phyloP scores from a whole-genome alignment of 2,113 vertebrate species.

The Vicugna pacos region DNA sequence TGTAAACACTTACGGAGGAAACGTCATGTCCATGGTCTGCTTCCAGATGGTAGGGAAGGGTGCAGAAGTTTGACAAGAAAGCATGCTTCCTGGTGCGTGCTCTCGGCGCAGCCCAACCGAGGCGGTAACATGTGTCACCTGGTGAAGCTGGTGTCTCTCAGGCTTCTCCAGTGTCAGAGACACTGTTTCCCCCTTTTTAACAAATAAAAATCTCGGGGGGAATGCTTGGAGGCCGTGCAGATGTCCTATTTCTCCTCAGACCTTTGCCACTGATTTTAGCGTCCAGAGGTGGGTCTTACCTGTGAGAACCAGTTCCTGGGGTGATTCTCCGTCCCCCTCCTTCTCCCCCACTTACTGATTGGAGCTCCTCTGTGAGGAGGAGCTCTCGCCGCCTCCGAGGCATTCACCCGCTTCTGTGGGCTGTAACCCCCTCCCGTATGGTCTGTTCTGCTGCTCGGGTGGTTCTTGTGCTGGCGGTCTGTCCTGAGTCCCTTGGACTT shows the following conservation, averaged over 20 bases:
- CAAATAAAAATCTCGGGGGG: background rate
- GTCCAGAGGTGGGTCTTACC: background rate
- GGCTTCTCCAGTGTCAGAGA: background rate
- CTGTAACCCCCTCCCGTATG: background rate
- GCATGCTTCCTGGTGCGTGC: background rate
- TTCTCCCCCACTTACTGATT: accelerated
- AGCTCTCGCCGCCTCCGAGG: too few relatives aligned
- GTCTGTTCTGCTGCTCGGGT: accelerated
- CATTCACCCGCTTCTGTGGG: accelerated
- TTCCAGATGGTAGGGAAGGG: background rate
- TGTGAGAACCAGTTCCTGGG: background rate
- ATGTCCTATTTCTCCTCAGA: background rate
- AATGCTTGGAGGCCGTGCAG: background rate
- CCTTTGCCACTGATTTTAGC: background rate
- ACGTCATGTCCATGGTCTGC: background rate
- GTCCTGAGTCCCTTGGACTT: background rate
- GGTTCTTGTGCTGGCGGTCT: background rate
- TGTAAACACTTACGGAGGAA: background rate
- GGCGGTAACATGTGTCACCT: too few relatives aligned
- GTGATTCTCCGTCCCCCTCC: background rate
- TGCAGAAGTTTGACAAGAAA: too few relatives aligned
- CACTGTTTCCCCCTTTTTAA: background rate
- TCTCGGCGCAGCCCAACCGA: background rate
- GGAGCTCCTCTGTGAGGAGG: too few relatives aligned
- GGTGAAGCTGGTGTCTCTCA: background rate